Evolutionary conservation across 2,888 invertebrate genomes (phyloP).

Genomic region (Latrodectus elegans): DNA sequence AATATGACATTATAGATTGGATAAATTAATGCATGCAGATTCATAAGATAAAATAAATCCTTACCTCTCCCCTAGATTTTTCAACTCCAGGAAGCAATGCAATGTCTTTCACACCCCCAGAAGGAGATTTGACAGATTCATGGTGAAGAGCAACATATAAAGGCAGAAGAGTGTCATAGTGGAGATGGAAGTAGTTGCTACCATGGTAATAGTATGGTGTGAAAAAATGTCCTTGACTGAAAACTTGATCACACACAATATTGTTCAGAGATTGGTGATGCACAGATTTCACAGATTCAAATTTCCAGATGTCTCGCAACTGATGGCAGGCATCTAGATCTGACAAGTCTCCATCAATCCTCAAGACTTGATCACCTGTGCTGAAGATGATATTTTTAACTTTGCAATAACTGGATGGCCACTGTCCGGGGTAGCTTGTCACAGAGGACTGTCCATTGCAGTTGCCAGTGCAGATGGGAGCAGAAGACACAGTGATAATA

Average conservation of each 20-base stretch:
- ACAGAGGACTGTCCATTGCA: slow-evolving; percentile 39
- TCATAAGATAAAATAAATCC: not conserved
- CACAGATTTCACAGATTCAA: slow-evolving; percentile 27
- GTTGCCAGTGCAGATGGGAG: slow-evolving; percentile 32
- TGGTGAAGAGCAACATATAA: slow-evolving; percentile 63
- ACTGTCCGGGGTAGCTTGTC: slow-evolving; percentile 66
- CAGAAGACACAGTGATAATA: slow-evolving; percentile 49
- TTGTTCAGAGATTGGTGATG: slow-evolving; percentile 42
- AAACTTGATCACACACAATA: slow-evolving; percentile 70
- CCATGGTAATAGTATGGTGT: slow-evolving; percentile 71
- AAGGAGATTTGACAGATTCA: slow-evolving; percentile 21
- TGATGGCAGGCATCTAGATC: slow-evolving; percentile 65
- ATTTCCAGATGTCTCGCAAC: slow-evolving; percentile 65
- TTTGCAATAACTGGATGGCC: slow-evolving; percentile 68
- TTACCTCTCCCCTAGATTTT: slow-evolving; percentile 67
- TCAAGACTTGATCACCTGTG: slow-evolving; percentile 44
- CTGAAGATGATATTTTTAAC: slow-evolving; percentile 67
- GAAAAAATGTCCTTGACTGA: slow-evolving; percentile 71
- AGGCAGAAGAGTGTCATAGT: slow-evolving; percentile 72
- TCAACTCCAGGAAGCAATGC: slow-evolving; percentile 72
- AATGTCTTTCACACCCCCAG: slow-evolving; percentile 55
- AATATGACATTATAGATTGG: too few species aligned
- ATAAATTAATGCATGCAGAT: too few species aligned
- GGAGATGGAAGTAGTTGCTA: slow-evolving; percentile 72
- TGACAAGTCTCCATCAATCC: slow-evolving; percentile 41